Evolutionary conservation across 2,888 invertebrate species (phyloP).

Genomic region (Agonopterix subpropinquella): DNA sequence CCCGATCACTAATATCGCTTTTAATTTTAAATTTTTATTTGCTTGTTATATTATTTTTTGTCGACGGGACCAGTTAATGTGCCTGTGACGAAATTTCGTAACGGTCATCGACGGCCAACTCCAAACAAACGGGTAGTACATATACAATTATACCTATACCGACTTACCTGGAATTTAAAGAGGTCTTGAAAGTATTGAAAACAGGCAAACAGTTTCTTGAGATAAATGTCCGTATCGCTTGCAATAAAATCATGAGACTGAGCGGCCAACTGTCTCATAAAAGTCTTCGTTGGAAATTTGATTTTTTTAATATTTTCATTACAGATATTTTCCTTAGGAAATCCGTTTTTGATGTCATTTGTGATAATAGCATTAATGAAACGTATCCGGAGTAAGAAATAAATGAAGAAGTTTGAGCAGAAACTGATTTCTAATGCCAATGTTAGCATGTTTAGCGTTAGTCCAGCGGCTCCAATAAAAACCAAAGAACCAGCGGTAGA

Average conservation of each 20-base stretch:
- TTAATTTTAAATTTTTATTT: too few relatives aligned
- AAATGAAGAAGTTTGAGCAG: constrained; percentile 8
- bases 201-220: constrained; percentile 6
- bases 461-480: constrained; percentile 2
- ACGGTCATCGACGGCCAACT: too few relatives aligned
- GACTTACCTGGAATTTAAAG: constrained; percentile 7
- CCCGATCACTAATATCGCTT: too few relatives aligned
- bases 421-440: background rate
- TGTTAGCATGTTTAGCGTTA: background rate
- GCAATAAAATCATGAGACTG: constrained; percentile 1
- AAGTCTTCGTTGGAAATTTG: background rate
- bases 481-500: background rate
- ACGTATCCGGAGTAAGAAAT: constrained; percentile 3
- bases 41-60: too few relatives aligned
- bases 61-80: too few relatives aligned
- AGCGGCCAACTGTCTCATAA: background rate
- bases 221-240: constrained; percentile 2
- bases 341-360: background rate
- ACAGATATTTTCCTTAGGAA: too few relatives aligned
- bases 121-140: too few relatives aligned
- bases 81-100: too few relatives aligned
- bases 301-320: background rate
- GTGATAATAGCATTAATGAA: constrained; percentile 4
- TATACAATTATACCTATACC: background rate
- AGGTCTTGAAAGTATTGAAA: constrained; percentile 4